A percentile compares a stretch with the other conserved stretches of the same genome.
phyloP scores from a whole-genome alignment of 2,888 invertebrate genomes.

The Thecocarcelia acutangulata region DNA sequence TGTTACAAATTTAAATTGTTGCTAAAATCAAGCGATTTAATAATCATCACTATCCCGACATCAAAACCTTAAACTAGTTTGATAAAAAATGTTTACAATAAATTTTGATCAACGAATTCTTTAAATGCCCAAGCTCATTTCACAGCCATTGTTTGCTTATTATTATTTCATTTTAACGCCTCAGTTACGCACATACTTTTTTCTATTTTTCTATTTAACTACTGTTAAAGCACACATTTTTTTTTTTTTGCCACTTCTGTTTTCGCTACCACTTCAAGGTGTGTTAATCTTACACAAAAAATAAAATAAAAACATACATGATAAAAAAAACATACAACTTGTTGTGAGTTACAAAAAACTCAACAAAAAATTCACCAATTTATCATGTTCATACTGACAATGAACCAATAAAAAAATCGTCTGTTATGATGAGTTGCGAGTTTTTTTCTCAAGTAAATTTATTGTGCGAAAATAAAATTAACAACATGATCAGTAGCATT shows the following conservation, averaged over 20 bases:
- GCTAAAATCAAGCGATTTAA: too few relatives aligned
- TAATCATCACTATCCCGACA: too few relatives aligned
- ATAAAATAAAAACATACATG: slow-evolving; percentile 1
- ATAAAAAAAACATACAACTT: background rate
- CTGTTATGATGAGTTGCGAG: background rate
- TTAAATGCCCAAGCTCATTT: background rate
- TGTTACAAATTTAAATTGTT: too few relatives aligned
- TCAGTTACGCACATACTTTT: slow-evolving; percentile 77
- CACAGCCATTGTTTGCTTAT: background rate
- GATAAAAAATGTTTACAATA: too few relatives aligned
- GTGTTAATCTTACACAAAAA: background rate
- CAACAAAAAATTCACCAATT: slow-evolving; percentile 33
- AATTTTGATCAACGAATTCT: background rate
- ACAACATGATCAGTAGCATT: slow-evolving; percentile 54
- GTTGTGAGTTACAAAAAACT: slow-evolving; percentile 5
- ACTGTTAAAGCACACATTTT: slow-evolving; percentile 6
- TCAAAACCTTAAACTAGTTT: too few relatives aligned
- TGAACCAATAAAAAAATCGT: slow-evolving; percentile 32
- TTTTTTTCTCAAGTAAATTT: slow-evolving; percentile 30
- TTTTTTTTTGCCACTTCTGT: slow-evolving; percentile 13
- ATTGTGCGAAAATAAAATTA: slow-evolving; percentile 39
- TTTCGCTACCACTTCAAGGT: background rate
- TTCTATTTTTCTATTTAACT: slow-evolving; percentile 20
- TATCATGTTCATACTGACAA: slow-evolving; percentile 50
- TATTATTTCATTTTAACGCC: slow-evolving; percentile 74